These are phyloP conservation scores for Mastigias papua DNA, from an alignment of 30 jellyfish, hydroid and myxozoan species.

Conservation along the genomic window DNA sequence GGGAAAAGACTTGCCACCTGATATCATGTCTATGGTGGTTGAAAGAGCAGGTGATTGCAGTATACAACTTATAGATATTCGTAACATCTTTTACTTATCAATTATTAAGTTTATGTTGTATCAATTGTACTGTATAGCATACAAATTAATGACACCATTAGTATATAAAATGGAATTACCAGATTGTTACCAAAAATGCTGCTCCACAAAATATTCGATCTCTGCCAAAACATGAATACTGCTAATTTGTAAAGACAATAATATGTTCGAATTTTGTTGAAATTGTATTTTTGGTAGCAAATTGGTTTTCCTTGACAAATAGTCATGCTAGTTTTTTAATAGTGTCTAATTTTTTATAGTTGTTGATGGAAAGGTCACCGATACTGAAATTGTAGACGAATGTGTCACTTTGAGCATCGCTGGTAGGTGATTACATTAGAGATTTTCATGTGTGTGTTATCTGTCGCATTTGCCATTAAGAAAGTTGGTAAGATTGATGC, in stretches of 20 bases:
- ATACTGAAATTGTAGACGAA: constrained; percentile 34
- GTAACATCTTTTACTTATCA: no score
- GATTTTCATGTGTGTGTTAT: neutral
- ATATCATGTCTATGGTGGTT: constrained; percentile 44
- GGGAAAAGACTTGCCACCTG: constrained; percentile 28
- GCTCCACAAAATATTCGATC: no score
- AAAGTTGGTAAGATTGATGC: no score
- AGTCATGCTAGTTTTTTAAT: neutral
- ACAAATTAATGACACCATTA: no score
- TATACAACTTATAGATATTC: neutral
- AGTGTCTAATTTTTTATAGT: constrained; percentile 13
- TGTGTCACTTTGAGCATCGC: constrained; percentile 30
- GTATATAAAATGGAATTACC: no score
- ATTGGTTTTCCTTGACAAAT: neutral
- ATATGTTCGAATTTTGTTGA: no score
- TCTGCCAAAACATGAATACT: no score
- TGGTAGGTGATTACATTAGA: constrained; percentile 8
- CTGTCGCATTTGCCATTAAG: no score
- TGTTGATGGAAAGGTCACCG: constrained; percentile 19
- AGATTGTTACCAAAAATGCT: no score
- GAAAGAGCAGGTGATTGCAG: constrained; percentile 31
- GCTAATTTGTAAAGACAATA: no score
- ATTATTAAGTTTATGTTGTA: no score
- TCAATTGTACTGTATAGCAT: no score
- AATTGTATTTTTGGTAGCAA: neutral